phyloP scores from a whole-genome alignment of 2,888 invertebrate species.

The Papilio gigon region DNA sequence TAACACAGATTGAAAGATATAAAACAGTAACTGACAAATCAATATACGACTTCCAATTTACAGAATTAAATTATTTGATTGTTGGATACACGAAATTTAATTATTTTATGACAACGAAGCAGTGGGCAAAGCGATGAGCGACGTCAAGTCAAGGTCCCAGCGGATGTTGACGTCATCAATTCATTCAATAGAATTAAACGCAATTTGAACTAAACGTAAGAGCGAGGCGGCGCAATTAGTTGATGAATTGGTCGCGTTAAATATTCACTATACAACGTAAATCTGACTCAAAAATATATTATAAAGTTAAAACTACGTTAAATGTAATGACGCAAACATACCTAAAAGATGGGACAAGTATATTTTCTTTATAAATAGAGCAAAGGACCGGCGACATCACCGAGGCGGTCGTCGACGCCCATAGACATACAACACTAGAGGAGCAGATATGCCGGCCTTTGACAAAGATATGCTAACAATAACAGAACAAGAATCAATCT shows the following conservation, averaged over 20 bases:
- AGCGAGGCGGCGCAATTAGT: conserved; percentile 57
- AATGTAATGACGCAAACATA: no score
- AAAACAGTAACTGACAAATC: not conserved
- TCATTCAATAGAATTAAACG: conserved; percentile 69
- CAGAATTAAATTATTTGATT: not conserved
- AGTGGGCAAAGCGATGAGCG: conserved; percentile 46
- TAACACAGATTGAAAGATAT: not conserved
- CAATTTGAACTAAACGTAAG: conserved; percentile 64
- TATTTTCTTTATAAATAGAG: no score
- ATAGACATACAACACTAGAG: no score
- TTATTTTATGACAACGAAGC: conserved; percentile 44
- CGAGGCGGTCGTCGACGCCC: no score
- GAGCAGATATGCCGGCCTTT: no score
- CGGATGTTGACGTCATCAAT: conserved; percentile 70
- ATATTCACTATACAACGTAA: conserved; percentile 32
- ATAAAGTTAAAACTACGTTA: not conserved
- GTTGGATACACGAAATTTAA: conserved; percentile 40
- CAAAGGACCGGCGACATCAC: no score
- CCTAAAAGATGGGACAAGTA: no score
- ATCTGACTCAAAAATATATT: not conserved
- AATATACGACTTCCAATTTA: conserved; percentile 1
- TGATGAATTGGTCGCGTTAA: conserved; percentile 56
- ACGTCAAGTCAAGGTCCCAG: conserved; percentile 49
- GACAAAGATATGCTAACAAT: no score
- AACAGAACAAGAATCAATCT: no score